Evolutionary conservation across 92 coral and sea anemone genomes (phyloP).

Genomic region (Siderastrea siderea): DNA sequence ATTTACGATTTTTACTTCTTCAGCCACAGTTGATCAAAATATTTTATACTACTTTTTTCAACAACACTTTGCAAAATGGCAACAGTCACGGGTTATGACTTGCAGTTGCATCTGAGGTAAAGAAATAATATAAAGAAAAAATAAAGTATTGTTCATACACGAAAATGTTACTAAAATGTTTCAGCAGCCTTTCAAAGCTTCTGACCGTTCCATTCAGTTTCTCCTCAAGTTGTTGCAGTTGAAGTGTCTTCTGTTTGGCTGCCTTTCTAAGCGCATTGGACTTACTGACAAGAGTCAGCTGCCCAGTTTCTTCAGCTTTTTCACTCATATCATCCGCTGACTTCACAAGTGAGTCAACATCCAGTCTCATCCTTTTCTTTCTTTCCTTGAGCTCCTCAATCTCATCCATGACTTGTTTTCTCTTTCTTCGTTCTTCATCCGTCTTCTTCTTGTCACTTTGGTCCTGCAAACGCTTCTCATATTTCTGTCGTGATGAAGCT

Average conservation of each 20-base stretch:
- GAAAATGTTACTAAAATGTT: conserved; percentile 17
- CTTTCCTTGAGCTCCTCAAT: too few species aligned
- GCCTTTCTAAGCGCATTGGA: conserved; percentile 52
- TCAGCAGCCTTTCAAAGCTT: conserved; percentile 35
- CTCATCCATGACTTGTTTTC: background rate
- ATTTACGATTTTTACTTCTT: too few species aligned
- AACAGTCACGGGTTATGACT: background rate
- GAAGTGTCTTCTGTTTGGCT: conserved; percentile 58
- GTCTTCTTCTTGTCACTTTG: background rate
- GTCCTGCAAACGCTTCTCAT: background rate
- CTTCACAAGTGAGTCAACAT: too few species aligned
- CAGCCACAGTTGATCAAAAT: too few species aligned
- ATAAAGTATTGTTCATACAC: background rate
- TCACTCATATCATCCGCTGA: conserved; percentile 32
- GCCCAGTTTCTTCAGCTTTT: conserved; percentile 35
- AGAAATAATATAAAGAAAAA: conserved; percentile 25
- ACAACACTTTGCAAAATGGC: conserved; percentile 2
- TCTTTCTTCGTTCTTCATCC: background rate
- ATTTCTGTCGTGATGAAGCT: background rate
- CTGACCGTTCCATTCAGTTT: conserved; percentile 35
- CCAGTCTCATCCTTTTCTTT: too few species aligned
- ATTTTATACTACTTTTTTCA: too few species aligned
- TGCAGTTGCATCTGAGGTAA: conserved; percentile 4
- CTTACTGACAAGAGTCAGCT: conserved; percentile 42
- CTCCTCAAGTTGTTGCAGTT: conserved; percentile 37